phyloP scores from a whole-genome alignment of 1,140 invertebrate genomes.

The Drusus annulatus region DNA sequence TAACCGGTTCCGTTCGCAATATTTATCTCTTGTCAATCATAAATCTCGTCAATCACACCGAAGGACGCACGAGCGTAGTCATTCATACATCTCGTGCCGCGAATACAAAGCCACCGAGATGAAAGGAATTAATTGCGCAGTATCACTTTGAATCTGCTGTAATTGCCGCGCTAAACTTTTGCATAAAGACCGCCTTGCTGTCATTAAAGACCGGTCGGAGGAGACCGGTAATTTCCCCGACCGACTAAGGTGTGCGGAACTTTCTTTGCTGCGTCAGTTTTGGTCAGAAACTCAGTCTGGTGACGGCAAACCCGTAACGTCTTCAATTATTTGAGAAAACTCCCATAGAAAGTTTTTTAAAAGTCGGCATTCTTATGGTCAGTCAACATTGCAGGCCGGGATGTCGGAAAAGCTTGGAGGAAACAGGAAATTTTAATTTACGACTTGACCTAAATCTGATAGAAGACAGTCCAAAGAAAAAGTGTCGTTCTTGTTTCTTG shows the following conservation, averaged over 20 bases:
- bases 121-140: background rate
- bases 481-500: no score
- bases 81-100: background rate
- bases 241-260: slow-evolving; percentile 9
- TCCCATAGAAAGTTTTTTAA: no score
- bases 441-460: no score
- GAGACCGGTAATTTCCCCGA: slow-evolving; percentile 32
- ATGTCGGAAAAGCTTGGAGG: no score
- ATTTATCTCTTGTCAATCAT: background rate
- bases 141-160: background rate
- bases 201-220: background rate
- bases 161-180: background rate
- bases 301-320: background rate
- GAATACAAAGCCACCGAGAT: background rate
- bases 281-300: background rate
- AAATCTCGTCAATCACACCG: background rate
- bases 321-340: background rate
- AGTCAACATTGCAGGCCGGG: no score
- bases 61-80: background rate
- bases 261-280: slow-evolving; percentile 35
- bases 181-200: background rate
- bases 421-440: no score
- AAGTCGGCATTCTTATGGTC: no score
- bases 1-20: background rate
- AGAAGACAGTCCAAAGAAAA: no score